A percentile compares a stretch with the other conserved stretches of the same genome.
Evolutionary conservation across 2,797 vertebrate genomes (phyloP).

Genomic region (Leucoraja ocellata): DNA sequence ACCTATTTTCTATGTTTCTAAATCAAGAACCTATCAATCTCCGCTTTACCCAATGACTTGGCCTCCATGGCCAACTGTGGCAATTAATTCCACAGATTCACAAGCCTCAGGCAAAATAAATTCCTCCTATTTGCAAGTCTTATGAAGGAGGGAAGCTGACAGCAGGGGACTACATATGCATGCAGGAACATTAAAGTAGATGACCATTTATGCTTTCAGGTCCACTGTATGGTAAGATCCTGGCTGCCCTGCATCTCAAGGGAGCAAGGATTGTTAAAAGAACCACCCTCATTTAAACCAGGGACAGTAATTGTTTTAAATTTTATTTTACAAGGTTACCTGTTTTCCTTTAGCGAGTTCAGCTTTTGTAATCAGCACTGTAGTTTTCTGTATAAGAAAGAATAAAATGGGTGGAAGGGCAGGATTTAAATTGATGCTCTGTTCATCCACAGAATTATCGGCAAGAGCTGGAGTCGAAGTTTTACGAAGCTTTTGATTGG

Average conservation of each 20-base stretch:
- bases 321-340: not conserved
- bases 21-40: too few relatives aligned
- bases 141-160: too few relatives aligned
- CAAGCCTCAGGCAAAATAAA: too few relatives aligned
- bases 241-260: not conserved
- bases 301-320: not conserved
- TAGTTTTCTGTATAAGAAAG: too few relatives aligned
- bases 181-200: too few relatives aligned
- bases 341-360: not conserved
- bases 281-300: not conserved
- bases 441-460: constrained; percentile 65
- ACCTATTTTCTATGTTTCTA: too few relatives aligned
- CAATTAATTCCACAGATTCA: too few relatives aligned
- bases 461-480: constrained; percentile 77
- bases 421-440: not conserved
- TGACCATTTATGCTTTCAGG: too few relatives aligned
- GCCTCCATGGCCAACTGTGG: too few relatives aligned
- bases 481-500: constrained; percentile 81
- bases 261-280: not conserved
- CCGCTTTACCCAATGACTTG: too few relatives aligned
- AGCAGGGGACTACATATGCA: too few relatives aligned
- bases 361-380: not conserved
- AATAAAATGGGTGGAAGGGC: not conserved
- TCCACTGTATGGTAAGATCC: not conserved
- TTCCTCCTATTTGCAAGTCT: too few relatives aligned